These are phyloP conservation scores for Phyllostomus discolor DNA, from an alignment of 2,113 vertebrate genomes.

Conservation along the genomic window DNA sequence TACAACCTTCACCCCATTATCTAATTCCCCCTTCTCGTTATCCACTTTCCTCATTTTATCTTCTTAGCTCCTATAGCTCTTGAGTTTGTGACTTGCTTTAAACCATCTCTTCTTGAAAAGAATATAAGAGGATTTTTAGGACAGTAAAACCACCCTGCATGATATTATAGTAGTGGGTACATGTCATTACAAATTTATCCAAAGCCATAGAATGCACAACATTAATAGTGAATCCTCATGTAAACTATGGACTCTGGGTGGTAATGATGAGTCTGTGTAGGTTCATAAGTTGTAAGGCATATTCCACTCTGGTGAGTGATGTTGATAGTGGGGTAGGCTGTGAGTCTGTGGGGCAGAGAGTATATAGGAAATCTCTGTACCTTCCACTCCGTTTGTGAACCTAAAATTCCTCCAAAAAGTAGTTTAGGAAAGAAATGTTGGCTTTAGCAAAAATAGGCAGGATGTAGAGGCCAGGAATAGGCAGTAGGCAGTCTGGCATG, in stretches of 20 bases:
- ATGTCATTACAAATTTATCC: too few relatives aligned
- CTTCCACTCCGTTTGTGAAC: background rate
- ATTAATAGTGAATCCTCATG: background rate
- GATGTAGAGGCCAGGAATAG: background rate
- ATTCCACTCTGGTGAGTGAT: background rate
- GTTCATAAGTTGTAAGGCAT: background rate
- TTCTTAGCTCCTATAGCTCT: background rate
- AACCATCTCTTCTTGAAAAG: background rate
- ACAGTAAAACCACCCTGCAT: background rate
- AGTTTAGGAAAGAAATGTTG: background rate
- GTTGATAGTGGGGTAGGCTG: background rate
- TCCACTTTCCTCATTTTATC: background rate
- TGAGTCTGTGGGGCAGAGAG: background rate
- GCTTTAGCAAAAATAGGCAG: background rate
- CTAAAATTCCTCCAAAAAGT: background rate
- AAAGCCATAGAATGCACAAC: background rate
- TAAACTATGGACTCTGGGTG: background rate
- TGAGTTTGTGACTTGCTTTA: constrained; percentile 9
- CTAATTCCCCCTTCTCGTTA: background rate
- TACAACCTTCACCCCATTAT: background rate
- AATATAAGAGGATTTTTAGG: background rate
- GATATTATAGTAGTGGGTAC: background rate
- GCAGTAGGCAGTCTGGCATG: background rate
- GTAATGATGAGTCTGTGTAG: background rate
- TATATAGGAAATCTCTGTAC: background rate